Evolutionary conservation across 2,113 vertebrate genomes (phyloP), one percentile per base, ranked within the genome.

Genomic region (Vicugna pacos): DNA sequence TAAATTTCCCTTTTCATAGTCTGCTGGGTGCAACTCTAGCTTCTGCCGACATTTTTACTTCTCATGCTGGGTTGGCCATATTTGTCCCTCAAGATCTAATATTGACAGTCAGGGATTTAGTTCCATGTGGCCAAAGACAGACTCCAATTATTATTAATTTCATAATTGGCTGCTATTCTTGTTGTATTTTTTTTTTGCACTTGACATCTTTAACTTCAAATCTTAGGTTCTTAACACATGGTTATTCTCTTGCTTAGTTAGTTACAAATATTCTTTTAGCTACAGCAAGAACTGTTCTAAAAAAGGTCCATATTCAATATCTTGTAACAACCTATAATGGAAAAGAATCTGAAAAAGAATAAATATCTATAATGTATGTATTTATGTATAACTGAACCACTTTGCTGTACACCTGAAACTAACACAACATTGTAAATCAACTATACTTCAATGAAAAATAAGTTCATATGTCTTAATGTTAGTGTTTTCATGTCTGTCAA

Each of bases 201-300:
- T 73, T 96, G 60, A 83, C 26, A 88, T 54, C 50, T 90, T 92
- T 80, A 79, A 60, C 35, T 80, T 95, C 38, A 89, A 56, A 58
- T 82, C 56, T 96, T 92, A 56, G 28, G 16, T 52, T 75, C 70
- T 95, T 96, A 82, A 86, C 64, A 89, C 60, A 42, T 20, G 52
- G 14, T 70, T 80, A 84, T 93, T 76, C 48, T 84, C 70, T 88
- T 80, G 73, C 73, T 67, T 92, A 86, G 11, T 94, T 17, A 87
- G 62, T 48, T 80, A 2, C 24, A 46, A 95, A 30, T 30, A 48
- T 95, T 87, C 38, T 91, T 95, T 89, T 30, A 89, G 85, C 62
- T 94, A 70, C 3, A 92, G n/a, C 58, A 95, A 88, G 42, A 88
- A 84, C 42, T 65, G 20, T 2, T 77, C 22, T 12, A 8, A 69